phyloP scores from a whole-genome alignment of 2,113 vertebrate genomes.

The Podocnemis expansa region DNA sequence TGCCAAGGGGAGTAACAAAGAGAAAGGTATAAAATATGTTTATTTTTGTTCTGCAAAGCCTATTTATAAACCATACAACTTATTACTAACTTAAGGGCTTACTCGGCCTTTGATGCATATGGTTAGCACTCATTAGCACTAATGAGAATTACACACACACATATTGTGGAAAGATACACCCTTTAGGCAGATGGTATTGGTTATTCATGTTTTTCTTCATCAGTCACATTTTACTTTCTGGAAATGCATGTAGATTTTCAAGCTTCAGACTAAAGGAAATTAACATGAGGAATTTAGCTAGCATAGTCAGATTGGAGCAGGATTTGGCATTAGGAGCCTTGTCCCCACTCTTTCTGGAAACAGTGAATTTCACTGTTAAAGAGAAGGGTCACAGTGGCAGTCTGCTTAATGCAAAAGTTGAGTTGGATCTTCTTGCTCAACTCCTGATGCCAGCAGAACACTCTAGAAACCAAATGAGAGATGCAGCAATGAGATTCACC shows the following conservation, averaged over 20 bases:
- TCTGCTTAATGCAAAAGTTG: neutral
- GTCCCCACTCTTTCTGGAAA: neutral
- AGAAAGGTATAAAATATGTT: conserved; percentile 1
- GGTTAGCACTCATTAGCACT: neutral
- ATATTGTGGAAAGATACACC: neutral
- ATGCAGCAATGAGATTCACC: neutral
- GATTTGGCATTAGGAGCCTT: neutral
- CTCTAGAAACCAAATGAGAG: neutral
- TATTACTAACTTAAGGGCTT: neutral
- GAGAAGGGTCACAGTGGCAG: neutral
- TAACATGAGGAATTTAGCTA: neutral
- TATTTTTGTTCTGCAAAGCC: neutral
- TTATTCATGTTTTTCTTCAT: neutral
- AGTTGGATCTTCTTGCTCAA: neutral
- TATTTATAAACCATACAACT: neutral
- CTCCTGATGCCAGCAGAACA: neutral
- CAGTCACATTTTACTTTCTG: neutral
- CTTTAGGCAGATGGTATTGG: neutral
- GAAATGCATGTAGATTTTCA: neutral
- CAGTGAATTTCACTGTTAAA: neutral
- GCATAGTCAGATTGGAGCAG: neutral
- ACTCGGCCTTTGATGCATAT: neutral
- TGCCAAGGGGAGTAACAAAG: conserved; percentile 23
- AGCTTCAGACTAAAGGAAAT: neutral
- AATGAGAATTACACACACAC: neutral